Percentiles rank a stretch among this genome's conserved stretches.
Conservation (phyloP, 2,797 vertebrate genomes). For the Danio tinwini region DNA sequence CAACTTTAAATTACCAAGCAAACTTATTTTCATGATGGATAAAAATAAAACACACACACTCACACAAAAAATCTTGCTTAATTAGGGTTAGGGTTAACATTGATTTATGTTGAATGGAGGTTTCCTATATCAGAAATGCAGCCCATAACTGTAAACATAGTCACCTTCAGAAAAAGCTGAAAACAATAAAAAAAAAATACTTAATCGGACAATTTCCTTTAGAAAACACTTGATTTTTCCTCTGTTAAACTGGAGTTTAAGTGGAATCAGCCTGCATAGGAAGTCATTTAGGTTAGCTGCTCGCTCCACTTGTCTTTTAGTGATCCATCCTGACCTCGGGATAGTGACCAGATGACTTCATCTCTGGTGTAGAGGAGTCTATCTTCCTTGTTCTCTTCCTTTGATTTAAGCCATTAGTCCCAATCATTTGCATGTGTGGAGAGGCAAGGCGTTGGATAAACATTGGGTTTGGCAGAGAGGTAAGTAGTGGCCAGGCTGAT, state of each 20-base stretch:
- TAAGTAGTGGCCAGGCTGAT: conserved; percentile 39
- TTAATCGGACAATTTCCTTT: not conserved
- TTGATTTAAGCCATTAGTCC: conserved; percentile 40
- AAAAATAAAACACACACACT: too few relatives aligned
- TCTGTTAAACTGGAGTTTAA: not conserved
- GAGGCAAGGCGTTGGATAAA: conserved; percentile 38
- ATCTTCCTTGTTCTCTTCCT: conserved; percentile 38
- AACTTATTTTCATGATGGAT: too few relatives aligned
- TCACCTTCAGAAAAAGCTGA: too few relatives aligned
- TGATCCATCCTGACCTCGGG: conserved; percentile 3
- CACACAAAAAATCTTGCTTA: too few relatives aligned
- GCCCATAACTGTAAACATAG: too few relatives aligned
- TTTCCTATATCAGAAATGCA: too few relatives aligned
- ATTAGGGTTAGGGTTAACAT: not conserved
- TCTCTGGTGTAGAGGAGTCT: conserved; percentile 16
- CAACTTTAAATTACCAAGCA: too few relatives aligned
- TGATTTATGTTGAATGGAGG: too few relatives aligned
- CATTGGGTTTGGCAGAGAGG: conserved; percentile 39
- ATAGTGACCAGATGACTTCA: conserved; percentile 26
- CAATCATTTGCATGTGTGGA: conserved; percentile 58
- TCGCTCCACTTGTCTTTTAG: conserved; percentile 12
- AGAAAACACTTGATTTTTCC: not conserved
- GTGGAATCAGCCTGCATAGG: not conserved
- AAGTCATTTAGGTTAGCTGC: conserved; percentile 2
- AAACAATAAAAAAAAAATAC: not conserved